Evolutionary conservation across 2,888 invertebrate genomes (phyloP), one percentile per base, ranked within the genome.

Genomic region (Griposia aprilina): DNA sequence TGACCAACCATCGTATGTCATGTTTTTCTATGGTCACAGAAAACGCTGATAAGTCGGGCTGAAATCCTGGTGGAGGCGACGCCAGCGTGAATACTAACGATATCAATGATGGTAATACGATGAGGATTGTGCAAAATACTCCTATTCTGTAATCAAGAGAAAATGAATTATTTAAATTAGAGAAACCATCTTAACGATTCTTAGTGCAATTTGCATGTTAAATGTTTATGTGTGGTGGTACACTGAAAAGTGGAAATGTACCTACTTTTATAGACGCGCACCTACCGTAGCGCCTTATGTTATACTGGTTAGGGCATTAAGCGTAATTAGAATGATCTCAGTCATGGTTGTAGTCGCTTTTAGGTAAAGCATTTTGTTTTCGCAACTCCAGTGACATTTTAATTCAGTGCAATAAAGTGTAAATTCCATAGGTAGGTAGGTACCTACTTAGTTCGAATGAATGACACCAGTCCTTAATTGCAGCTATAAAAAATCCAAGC

Each of bases 71-170:
- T 26, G 97, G 97, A 75, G 97, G 97, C 6, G 97, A 97, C 0
- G 97, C 97, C 73, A 98, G 92, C 1, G 97, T 97, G 89, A 98
- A 96, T 13, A 97, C 86, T 80, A 97, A 96, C 48, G 97, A 97
- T 26, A 97, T 92, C 8, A 98, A 41, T 0, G 97, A 97, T 2
- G 98, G 98, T 59, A 97, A 89, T 69, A 96, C 85, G 90, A 96
- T 94, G 45, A 96, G 89, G 65, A 95, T 89, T 60, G 93, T 85
- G 87, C 94, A 94, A 86, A 96, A 94, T 55, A 91, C 92, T 62
- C 92, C 96, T 63, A 96, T 74, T 50, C 96, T 96, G 92, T 60
- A 88, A 85, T 71, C 74, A 87, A 82, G 83, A 83, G 65, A 78
- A 85, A 80, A 80, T 74, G 23, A 74, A 85, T 82, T 74, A 85